phyloP scores from a whole-genome alignment of 2,113 vertebrate species.

The Callopanchax toddi region DNA sequence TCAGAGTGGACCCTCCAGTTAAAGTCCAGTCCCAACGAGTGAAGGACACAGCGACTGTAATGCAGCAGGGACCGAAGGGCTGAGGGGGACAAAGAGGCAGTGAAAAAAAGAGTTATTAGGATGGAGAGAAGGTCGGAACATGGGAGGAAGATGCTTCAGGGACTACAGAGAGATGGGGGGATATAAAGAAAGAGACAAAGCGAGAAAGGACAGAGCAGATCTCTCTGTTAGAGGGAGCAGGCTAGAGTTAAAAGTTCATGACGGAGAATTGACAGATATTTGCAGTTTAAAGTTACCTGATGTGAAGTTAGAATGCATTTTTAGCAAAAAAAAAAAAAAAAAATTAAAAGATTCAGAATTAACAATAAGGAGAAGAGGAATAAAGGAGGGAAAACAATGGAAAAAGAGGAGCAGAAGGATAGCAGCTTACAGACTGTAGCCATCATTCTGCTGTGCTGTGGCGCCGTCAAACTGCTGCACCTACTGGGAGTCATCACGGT shows the following conservation, averaged over 20 bases:
- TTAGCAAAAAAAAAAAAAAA: background rate
- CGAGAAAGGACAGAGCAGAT: conserved; percentile 40
- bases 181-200: conserved; percentile 64
- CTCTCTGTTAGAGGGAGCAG: conserved; percentile 27
- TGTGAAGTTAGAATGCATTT: background rate
- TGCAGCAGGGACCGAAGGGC: background rate
- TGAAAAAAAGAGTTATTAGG: background rate
- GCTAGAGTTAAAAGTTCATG: conserved; percentile 22
- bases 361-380: background rate
- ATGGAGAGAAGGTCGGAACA: conserved; percentile 53
- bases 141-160: conserved; percentile 49
- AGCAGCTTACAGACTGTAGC: conserved; percentile 87
- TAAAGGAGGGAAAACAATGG: conserved; percentile 34
- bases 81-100: conserved; percentile 3
- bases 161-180: conserved; percentile 37
- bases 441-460: conserved; percentile 87
- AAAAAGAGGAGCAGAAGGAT: conserved; percentile 80
- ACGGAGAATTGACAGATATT: background rate
- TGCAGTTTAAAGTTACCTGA: background rate
- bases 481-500: conserved; percentile 89
- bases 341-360: background rate
- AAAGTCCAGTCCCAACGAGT: conserved; percentile 30
- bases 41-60: conserved; percentile 57
- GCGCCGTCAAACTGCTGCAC: conserved; percentile 89
- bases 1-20: conserved; percentile 28